Evolutionary conservation across 2,797 vertebrate genomes (phyloP).

Genomic region (Linurgus olivaceus): DNA sequence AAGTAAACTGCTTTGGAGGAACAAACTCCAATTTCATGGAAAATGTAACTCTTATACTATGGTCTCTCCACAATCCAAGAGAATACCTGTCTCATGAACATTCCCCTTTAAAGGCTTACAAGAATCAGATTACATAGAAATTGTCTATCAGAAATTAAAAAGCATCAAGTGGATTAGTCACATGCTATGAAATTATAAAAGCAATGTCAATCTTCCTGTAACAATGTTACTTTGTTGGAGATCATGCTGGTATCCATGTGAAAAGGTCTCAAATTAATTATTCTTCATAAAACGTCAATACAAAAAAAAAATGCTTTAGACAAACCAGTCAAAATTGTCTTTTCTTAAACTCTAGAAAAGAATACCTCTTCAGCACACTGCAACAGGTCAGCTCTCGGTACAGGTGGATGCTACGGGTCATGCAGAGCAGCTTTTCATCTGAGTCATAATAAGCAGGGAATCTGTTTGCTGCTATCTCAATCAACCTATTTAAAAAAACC

Average conservation of each 20-base stretch:
- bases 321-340: neutral
- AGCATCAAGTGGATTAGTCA: neutral
- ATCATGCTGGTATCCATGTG: neutral
- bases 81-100: neutral
- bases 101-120: neutral
- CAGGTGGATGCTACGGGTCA: slow-evolving; percentile 78
- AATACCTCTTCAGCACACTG: slow-evolving; percentile 80
- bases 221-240: neutral
- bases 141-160: neutral
- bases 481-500: slow-evolving; percentile 62
- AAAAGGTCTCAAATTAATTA: neutral
- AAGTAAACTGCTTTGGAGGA: neutral
- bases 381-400: slow-evolving; percentile 83
- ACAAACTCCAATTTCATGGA: neutral
- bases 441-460: slow-evolving; percentile 78
- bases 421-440: slow-evolving; percentile 77
- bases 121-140: neutral
- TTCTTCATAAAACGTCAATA: neutral
- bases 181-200: neutral
- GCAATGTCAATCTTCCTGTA: neutral
- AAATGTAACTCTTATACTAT: neutral
- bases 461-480: slow-evolving; percentile 81
- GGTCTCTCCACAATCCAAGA: neutral
- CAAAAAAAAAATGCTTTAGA: neutral
- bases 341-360: neutral